These are phyloP conservation scores for Hylaeus volcanicus DNA, from an alignment of 1,140 invertebrate species.

Conservation along the genomic window DNA sequence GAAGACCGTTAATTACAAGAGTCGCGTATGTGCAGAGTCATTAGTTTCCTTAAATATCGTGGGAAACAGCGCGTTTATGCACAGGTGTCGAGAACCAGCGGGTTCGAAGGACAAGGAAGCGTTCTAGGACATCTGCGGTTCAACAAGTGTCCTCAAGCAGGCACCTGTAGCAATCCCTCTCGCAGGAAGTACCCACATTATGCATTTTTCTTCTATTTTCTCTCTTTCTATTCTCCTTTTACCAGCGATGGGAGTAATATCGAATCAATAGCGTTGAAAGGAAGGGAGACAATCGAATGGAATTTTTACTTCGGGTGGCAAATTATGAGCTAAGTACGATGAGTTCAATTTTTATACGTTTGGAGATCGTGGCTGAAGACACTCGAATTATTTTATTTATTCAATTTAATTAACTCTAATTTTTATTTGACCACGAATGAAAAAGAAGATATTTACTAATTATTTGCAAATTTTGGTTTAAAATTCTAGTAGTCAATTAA, in stretches of 20 bases:
- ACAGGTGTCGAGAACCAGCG: constrained; percentile 60
- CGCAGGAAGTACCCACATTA: constrained; percentile 62
- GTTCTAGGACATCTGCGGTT: constrained; percentile 62
- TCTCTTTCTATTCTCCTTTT: not conserved
- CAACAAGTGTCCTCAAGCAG: constrained; percentile 59
- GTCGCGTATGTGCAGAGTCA: not conserved
- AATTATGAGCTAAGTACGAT: too few relatives aligned
- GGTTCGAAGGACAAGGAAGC: constrained; percentile 27
- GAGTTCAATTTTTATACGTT: too few relatives aligned
- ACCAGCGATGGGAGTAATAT: not conserved
- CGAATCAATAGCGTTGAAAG: not conserved
- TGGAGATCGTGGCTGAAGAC: too few relatives aligned
- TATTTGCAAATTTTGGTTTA: too few relatives aligned
- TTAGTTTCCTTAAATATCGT: constrained; percentile 52
- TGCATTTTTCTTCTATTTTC: constrained; percentile 3
- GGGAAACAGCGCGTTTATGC: constrained; percentile 37
- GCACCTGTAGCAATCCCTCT: constrained; percentile 62
- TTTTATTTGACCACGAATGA: too few relatives aligned
- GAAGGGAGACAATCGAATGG: too few relatives aligned
- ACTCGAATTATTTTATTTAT: too few relatives aligned
- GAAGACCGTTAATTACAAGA: constrained; percentile 23
- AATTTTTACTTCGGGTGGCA: too few relatives aligned
- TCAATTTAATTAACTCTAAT: too few relatives aligned
- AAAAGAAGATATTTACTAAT: too few relatives aligned
- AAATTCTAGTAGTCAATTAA: too few relatives aligned